Base-by-base conservation (phyloP, 2,888 invertebrate species). In the Girardia tigrina region DNA sequence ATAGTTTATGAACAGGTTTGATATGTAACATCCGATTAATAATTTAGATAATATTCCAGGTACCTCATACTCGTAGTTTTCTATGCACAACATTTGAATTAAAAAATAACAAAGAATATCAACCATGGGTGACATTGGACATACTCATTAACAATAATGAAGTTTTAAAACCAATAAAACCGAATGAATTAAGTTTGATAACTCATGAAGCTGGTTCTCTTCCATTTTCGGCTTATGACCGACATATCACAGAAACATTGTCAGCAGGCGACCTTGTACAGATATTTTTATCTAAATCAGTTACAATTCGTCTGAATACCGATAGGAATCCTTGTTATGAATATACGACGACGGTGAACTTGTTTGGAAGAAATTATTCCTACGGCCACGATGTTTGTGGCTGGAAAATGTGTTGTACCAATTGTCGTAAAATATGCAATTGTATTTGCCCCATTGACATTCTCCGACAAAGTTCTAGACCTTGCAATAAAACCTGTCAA, bases 361-460 rank as follows among this genome's bases (percentile, higher is more conserved):
- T 74, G 12, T 74, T 74, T 28, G 56, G 56, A 4, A 1, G 26
- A 23, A 42, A 42, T 4, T 74, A 42, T 23, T 26, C 28, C 23
- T 74, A 74, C 56, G 23, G 56, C n/a, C 74, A 69, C 6, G 28
- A 42, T 8, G 74, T 26, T 2, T 74, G 74, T 23, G 26, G 42
- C 16, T 74, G 74, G 74, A 42, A 74, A 26, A 74, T 69, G 20
- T 74, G 74, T 28, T 74, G 74, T 42, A 26, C 20, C 6, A 20
- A 26, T 26, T 36, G 29, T 16, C 20, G 1, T 27, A 23, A n/a
- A 26, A 56, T 2, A 12, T 74, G 42, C 28, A 74, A 74, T 26
- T 74, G 74, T 56, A 42, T 69, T 26, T 74, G 74, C 56, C 26
- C 56, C 1, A 74, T 74, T n/a, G 74, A 74, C 27, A 26, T 74